Percentiles rank a stretch among this genome's conserved stretches.
phyloP scores from a whole-genome alignment of 2,797 vertebrate genomes.

The Gymnopithys bicolor region DNA sequence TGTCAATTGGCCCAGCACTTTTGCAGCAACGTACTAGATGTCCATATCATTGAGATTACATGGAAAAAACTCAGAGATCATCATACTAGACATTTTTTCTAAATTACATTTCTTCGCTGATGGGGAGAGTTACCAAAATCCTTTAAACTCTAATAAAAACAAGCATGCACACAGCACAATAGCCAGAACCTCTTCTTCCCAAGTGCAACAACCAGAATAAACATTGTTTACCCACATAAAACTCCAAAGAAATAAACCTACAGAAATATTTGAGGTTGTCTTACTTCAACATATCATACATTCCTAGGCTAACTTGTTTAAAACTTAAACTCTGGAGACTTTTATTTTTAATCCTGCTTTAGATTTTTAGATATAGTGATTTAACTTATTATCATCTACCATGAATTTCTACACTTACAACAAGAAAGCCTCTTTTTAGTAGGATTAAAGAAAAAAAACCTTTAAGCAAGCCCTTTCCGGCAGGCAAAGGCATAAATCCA shows the following conservation, averaged over 20 bases:
- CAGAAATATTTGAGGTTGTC: not conserved
- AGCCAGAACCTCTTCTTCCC: not conserved
- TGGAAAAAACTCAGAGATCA: conserved; percentile 13
- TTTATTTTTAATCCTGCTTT: not conserved
- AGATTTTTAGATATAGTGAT: not conserved
- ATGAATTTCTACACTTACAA: not conserved
- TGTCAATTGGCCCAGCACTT: conserved; percentile 12
- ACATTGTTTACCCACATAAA: not conserved
- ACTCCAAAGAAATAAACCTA: not conserved
- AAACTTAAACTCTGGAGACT: not conserved
- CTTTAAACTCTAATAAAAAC: not conserved
- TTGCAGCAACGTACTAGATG: not conserved
- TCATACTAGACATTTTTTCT: conserved; percentile 6
- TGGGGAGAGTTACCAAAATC: not conserved
- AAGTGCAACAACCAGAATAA: not conserved
- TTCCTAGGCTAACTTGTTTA: not conserved
- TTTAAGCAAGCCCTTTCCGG: not conserved
- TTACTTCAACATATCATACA: not conserved
- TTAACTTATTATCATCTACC: not conserved
- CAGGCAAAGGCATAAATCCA: not conserved
- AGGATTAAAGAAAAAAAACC: not conserved
- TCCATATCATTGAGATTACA: conserved; percentile 43
- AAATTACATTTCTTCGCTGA: not conserved
- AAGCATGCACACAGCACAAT: not conserved
- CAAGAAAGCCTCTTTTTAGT: not conserved